Evolutionary conservation across 2,113 vertebrate genomes (phyloP), one percentile per base, ranked within the genome.

Genomic region (Acanthisitta chloris): DNA sequence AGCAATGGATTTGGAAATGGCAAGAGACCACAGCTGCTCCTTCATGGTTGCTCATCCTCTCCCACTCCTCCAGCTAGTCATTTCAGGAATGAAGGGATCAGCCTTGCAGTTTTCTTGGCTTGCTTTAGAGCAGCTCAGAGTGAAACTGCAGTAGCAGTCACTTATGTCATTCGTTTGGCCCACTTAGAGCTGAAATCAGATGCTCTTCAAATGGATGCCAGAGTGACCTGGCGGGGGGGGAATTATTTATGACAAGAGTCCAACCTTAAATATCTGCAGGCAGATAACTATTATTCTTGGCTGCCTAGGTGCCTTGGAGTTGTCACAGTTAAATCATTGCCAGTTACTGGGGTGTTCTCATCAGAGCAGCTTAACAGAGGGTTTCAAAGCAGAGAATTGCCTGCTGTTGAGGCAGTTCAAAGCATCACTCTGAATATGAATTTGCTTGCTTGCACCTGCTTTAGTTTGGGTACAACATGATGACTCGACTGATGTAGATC

Each of bases 31-130:
- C 92, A 96, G 92, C 69, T 94, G 80, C 81, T 94, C 86, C 76
- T 92, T 78, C 58, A 10, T 46, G 80, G 85, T 92, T 92, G 91
- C 92, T 95, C 64, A 90, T 92, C 82, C 46, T 96, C 76, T 96
- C 93, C 82, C 79, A 90, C 92, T 87, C 92, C 86, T 79, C 48
- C 73, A 91, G 61, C 61, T 64, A 77, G 80, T 83, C 51, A 73
- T 77, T 67, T 88, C 33, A 31, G 86, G 80, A 95, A 67, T 23
- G 65, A 81, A 90, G 78, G 70, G 92, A 76, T 69, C 2, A 1
- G 87, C 79, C 70, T 89, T 92, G 66, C 58, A 69, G 70, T 77
- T 92, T 93, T 81, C 20, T 45, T 90, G 80, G 43, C 69, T 88
- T 80, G 88, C 83, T 95, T 92, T 95, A 93, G 54, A 93, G 81